These are phyloP conservation scores for Nesidiocoris tenuis DNA, from an alignment of 2,888 invertebrate species.

Conservation along the genomic window DNA sequence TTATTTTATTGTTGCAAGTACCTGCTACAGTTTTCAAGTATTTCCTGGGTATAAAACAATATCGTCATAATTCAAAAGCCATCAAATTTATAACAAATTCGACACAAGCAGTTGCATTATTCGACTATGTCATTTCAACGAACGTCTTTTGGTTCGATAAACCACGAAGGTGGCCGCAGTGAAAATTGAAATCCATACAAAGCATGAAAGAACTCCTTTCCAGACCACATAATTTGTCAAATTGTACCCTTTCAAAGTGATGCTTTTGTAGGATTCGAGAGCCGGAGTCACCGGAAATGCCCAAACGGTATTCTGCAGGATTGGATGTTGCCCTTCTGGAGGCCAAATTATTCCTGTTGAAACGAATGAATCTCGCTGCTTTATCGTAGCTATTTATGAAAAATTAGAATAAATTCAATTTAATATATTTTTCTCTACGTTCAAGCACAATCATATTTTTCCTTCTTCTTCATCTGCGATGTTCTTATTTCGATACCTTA, in stretches of 20 bases:
- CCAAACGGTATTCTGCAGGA: constrained; percentile 45
- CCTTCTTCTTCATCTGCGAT: no score
- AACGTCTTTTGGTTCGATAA: constrained; percentile 42
- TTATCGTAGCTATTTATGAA: no score
- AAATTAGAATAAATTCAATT: no score
- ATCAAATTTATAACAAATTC: no score
- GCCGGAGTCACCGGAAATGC: constrained; percentile 48
- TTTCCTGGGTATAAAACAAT: no score
- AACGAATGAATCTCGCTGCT: neutral
- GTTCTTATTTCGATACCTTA: no score
- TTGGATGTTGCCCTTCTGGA: constrained; percentile 48
- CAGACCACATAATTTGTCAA: constrained; percentile 46
- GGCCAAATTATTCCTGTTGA: constrained; percentile 49
- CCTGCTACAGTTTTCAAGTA: no score
- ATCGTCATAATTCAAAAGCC: no score
- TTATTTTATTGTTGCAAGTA: no score
- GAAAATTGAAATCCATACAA: constrained; percentile 46
- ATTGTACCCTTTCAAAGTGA: constrained; percentile 47
- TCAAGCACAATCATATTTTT: no score
- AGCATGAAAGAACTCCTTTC: constrained; percentile 45
- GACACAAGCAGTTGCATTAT: no score
- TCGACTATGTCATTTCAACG: neutral
- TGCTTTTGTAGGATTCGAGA: constrained; percentile 48
- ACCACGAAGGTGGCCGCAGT: constrained; percentile 36
- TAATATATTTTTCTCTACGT: no score